Evolutionary conservation across 2,888 invertebrate species (phyloP).

Genomic region (Smittia aterrima): DNA sequence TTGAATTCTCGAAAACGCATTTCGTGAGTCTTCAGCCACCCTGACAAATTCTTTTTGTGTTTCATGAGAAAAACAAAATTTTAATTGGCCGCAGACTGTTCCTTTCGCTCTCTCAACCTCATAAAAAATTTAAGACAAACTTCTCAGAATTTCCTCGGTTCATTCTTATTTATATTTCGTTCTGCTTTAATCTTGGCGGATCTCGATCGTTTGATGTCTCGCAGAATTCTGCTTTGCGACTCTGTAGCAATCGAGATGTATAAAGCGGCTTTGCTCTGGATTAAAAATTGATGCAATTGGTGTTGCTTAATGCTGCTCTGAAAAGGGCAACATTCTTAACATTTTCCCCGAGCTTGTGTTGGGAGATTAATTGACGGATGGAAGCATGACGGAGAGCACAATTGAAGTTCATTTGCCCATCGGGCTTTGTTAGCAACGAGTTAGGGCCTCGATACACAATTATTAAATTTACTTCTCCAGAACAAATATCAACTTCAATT

Average conservation of each 20-base stretch:
- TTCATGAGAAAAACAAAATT: constrained; percentile 9
- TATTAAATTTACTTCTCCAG: neutral
- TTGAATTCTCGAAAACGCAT: neutral
- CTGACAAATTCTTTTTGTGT: constrained; percentile 14
- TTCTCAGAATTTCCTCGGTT: constrained; percentile 17
- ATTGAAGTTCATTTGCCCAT: constrained; percentile 26
- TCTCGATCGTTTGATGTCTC: constrained; percentile 9
- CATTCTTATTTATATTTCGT: neutral
- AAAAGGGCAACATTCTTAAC: constrained; percentile 14
- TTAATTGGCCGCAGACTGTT: constrained; percentile 38
- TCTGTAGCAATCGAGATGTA: neutral
- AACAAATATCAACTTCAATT: constrained; percentile 1
- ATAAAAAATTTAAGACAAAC: constrained; percentile 11
- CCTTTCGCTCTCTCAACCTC: neutral
- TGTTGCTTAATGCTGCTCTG: neutral
- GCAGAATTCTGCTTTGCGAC: neutral
- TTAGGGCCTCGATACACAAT: neutral
- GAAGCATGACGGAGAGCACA: neutral
- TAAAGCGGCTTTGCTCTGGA: neutral
- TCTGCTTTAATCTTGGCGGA: constrained; percentile 14
- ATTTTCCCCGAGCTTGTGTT: constrained; percentile 7
- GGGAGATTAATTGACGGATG: neutral
- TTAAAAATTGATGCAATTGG: constrained; percentile 9
- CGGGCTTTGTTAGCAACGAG: neutral
- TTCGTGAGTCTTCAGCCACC: neutral